Evolutionary conservation across 2,113 vertebrate species (phyloP).

Genomic region (Carollia perspicillata): DNA sequence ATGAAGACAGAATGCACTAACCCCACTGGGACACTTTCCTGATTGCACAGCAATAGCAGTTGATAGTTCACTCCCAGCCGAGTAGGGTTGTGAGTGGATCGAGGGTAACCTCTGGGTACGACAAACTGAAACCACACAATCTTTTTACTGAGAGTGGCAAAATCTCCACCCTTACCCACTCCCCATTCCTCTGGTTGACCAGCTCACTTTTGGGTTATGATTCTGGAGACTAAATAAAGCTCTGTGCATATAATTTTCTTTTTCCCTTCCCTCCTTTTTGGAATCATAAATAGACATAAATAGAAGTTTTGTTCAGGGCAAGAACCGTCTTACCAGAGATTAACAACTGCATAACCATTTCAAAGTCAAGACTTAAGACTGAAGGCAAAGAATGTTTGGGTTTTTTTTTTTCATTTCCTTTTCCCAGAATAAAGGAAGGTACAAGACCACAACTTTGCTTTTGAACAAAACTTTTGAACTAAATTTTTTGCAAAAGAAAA

Average conservation of each 20-base stretch:
- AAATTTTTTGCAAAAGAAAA: background rate
- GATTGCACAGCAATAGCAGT: background rate
- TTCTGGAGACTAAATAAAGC: conserved; percentile 31
- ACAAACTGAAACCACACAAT: background rate
- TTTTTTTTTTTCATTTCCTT: background rate
- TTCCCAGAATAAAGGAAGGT: conserved; percentile 29
- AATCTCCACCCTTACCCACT: background rate
- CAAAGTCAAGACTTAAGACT: background rate
- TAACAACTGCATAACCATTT: background rate
- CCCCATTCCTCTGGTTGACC: background rate
- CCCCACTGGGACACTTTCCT: background rate
- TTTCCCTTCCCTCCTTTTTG: background rate
- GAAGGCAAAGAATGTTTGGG: background rate
- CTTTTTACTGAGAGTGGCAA: background rate
- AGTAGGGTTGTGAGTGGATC: background rate
- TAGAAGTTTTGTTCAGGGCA: conserved; percentile 25
- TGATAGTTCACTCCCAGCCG: background rate
- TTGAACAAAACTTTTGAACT: background rate
- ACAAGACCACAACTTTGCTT: background rate
- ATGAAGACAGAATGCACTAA: background rate
- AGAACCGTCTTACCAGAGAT: background rate
- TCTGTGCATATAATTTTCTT: conserved; percentile 15
- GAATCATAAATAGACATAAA: conserved; percentile 13
- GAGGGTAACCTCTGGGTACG: background rate
- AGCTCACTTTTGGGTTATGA: conserved; percentile 25